Evolutionary conservation across 2,797 vertebrate genomes (phyloP).

Genomic region (Lacerta viridis): DNA sequence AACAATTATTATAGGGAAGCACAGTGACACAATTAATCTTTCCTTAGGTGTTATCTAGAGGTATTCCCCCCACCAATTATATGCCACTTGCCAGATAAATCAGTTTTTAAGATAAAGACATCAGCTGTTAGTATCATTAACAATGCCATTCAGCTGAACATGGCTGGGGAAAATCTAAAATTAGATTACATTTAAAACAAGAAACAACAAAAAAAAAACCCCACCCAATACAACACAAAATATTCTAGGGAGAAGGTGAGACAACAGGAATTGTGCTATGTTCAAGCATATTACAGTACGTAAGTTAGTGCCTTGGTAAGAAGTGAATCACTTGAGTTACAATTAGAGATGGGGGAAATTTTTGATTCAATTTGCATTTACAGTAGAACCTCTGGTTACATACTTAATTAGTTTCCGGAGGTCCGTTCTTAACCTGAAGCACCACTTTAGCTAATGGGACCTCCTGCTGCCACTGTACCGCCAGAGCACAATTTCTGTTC

Average conservation of each 20-base stretch:
- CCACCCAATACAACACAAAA: conserved; percentile 38
- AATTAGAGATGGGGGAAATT: no score
- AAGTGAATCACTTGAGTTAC: no score
- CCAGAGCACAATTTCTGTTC: no score
- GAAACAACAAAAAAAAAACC: no score
- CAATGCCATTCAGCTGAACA: conserved; percentile 71
- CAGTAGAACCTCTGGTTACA: no score
- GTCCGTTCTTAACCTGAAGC: no score
- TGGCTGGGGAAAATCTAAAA: conserved; percentile 60
- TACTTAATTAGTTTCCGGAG: no score
- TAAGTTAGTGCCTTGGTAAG: no score
- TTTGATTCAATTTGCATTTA: no score
- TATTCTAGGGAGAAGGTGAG: conserved; percentile 18
- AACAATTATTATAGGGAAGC: conserved; percentile 78
- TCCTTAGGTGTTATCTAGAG: conserved; percentile 77
- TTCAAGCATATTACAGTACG: conserved; percentile 28
- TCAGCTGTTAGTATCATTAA: conserved; percentile 71
- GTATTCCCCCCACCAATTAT: conserved; percentile 74
- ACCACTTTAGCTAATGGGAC: no score
- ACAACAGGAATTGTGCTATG: conserved; percentile 50
- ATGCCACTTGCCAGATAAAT: conserved; percentile 72
- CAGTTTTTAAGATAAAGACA: conserved; percentile 75
- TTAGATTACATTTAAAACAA: conserved; percentile 66
- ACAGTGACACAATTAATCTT: conserved; percentile 78
- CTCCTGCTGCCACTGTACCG: no score